Percentiles rank a stretch among this genome's conserved stretches.
These are phyloP conservation scores for Atethmia centrago DNA, from an alignment of 2,888 invertebrate species.

Conservation along the genomic window DNA sequence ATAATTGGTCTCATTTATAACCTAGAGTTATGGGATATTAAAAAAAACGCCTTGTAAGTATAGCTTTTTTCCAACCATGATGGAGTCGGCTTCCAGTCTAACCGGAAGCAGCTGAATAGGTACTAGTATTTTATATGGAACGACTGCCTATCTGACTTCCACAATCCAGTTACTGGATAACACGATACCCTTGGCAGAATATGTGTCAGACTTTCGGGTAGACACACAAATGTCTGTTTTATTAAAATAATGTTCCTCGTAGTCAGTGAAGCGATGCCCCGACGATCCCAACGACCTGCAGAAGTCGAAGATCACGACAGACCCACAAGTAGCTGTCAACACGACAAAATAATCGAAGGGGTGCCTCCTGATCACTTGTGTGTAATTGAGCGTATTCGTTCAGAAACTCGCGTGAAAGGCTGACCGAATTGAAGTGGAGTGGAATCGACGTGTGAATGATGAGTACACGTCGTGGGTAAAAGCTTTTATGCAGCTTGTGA, in stretches of 20 bases:
- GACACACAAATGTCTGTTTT: background rate
- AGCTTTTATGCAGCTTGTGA: conserved; percentile 45
- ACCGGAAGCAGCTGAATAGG: too few relatives aligned
- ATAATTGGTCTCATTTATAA: too few relatives aligned
- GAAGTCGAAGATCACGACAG: conserved; percentile 12
- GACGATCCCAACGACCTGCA: background rate
- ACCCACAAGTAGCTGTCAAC: conserved; percentile 1
- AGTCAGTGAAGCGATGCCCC: background rate
- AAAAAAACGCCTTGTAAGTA: too few relatives aligned
- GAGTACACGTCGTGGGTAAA: conserved; percentile 25
- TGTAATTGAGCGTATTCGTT: conserved; percentile 53
- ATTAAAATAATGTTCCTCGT: background rate
- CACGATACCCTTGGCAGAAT: background rate
- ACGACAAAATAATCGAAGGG: conserved; percentile 31
- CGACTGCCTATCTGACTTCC: background rate
- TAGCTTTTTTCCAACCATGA: background rate
- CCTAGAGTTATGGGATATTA: too few relatives aligned
- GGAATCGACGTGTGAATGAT: conserved; percentile 36
- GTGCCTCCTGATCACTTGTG: conserved; percentile 41
- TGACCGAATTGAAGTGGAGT: conserved; percentile 33
- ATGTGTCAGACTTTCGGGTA: background rate
- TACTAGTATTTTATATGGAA: background rate
- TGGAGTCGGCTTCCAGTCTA: background rate
- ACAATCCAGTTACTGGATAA: background rate
- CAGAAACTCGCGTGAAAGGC: conserved; percentile 35